Conservation (phyloP, 2,888 invertebrate species). For the Drosophila aldrichi region DNA sequence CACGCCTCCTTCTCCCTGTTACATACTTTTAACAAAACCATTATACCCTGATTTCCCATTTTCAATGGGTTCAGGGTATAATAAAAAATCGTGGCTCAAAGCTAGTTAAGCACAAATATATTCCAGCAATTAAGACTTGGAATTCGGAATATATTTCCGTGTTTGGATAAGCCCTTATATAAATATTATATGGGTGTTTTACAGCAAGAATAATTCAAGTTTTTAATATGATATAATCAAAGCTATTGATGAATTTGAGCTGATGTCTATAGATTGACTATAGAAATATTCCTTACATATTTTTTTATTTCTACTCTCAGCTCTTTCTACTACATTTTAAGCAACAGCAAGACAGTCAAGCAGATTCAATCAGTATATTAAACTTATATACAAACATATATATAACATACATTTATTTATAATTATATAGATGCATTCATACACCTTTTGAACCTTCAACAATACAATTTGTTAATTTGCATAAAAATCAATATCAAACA, state of each 20-base stretch:
- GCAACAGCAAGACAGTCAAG: no score
- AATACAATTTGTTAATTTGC: conserved; percentile 39
- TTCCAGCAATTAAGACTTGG: no score
- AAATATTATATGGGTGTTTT: background rate
- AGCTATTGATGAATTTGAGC: background rate
- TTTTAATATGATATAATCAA: background rate
- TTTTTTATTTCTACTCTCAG: background rate
- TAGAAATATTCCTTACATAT: no score
- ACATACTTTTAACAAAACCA: no score
- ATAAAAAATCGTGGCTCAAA: no score
- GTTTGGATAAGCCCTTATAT: background rate
- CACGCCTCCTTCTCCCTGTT: no score
- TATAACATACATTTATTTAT: background rate
- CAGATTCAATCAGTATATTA: background rate
- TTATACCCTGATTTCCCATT: no score
- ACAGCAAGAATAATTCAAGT: background rate
- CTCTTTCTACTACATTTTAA: background rate
- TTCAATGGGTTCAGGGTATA: no score
- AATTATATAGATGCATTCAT: background rate
- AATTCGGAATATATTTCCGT: background rate
- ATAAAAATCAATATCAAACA: conserved; percentile 20
- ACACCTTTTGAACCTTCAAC: conserved; percentile 15
- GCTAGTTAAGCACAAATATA: background rate
- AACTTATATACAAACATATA: background rate
- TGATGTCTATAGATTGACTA: no score